Evolutionary conservation across 2,113 vertebrate species (phyloP).

Genomic region (Anoura caudifer): DNA sequence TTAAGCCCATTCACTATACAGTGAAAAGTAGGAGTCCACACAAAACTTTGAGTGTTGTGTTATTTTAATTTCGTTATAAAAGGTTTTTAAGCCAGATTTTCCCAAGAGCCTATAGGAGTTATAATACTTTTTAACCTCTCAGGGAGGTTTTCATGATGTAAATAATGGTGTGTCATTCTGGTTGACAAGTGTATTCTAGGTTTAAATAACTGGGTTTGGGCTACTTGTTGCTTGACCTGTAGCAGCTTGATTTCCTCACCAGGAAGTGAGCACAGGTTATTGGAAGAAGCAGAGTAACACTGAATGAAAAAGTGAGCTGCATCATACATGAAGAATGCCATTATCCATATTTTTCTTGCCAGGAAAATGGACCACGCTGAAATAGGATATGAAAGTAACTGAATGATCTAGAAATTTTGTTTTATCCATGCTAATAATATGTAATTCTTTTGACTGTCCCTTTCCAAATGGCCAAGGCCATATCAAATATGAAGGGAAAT

Average conservation of each 20-base stretch:
- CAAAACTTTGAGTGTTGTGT: slow-evolving; percentile 10
- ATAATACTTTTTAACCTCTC: neutral
- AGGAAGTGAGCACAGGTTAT: neutral
- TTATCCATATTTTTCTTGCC: neutral
- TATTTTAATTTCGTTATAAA: slow-evolving; percentile 16
- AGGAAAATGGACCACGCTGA: slow-evolving; percentile 2
- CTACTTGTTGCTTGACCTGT: slow-evolving; percentile 28
- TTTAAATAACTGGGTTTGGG: slow-evolving; percentile 26
- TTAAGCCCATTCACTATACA: neutral
- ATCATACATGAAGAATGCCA: neutral
- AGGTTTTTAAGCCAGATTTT: slow-evolving; percentile 15
- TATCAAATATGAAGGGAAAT: slow-evolving; percentile 28
- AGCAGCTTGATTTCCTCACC: slow-evolving; percentile 1
- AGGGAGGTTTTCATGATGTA: neutral
- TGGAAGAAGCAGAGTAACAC: slow-evolving; percentile 5
- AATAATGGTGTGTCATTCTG: slow-evolving; percentile 42
- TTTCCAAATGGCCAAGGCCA: slow-evolving; percentile 34
- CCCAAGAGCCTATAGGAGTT: neutral
- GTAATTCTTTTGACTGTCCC: slow-evolving; percentile 18
- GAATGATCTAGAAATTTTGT: slow-evolving; percentile 28
- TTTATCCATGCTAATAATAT: slow-evolving; percentile 16
- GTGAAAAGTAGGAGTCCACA: neutral
- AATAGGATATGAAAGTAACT: slow-evolving; percentile 30
- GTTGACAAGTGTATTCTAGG: slow-evolving; percentile 13
- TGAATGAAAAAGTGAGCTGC: slow-evolving; percentile 1